A percentile compares a stretch with the other conserved stretches of the same genome.
Conservation (phyloP, 2,113 vertebrate species). For the Panurus biarmicus region DNA sequence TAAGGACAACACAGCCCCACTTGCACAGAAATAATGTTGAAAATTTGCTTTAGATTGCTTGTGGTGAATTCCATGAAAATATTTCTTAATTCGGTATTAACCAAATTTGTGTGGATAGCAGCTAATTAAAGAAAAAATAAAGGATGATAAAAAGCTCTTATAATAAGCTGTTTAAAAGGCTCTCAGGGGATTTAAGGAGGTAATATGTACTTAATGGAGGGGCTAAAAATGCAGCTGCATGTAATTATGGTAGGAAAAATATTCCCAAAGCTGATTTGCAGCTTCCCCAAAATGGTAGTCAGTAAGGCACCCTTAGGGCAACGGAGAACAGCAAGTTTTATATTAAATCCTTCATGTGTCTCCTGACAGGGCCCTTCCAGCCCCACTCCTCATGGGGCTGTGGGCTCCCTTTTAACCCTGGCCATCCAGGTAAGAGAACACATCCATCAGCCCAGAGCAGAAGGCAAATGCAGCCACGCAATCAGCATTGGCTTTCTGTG, state of each 20-base stretch:
- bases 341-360: accelerated
- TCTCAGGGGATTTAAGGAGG: not conserved
- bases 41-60: not conserved
- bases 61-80: not conserved
- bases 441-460: not conserved
- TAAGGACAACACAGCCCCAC: not conserved
- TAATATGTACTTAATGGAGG: not conserved
- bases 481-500: not conserved
- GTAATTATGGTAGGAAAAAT: not conserved
- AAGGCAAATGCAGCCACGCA: not conserved
- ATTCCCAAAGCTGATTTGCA: not conserved
- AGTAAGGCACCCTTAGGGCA: not conserved
- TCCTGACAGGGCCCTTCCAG: not conserved
- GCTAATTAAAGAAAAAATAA: not conserved
- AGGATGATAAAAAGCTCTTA: not conserved
- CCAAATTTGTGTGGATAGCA: not conserved
- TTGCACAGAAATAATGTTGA: not conserved
- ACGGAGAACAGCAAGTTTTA: not conserved
- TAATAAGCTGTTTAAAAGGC: not conserved
- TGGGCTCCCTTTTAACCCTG: not conserved
- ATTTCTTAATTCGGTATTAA: not conserved
- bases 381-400: not conserved
- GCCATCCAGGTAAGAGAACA: not conserved
- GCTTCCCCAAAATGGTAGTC: not conserved
- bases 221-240: not conserved